Conservation (phyloP, 2,888 invertebrate species). For the Endotricha flammealis region DNA sequence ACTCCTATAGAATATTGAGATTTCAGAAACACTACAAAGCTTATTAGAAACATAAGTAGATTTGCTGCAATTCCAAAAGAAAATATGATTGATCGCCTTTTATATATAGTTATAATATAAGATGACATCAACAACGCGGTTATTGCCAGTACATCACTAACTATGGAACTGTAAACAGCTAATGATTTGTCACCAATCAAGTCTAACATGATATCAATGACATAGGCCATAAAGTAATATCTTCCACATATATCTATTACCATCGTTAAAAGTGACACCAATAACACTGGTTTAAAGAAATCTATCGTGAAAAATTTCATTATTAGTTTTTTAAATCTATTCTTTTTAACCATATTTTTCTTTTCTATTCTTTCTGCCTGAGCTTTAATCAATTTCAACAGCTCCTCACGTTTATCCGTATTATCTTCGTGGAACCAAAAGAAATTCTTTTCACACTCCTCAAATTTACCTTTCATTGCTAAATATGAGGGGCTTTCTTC, state of each 20-base stretch:
- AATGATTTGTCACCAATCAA: conserved; percentile 28
- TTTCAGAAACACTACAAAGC: conserved; percentile 27
- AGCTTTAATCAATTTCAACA: conserved; percentile 25
- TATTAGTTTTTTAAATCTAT: conserved; percentile 11
- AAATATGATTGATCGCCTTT: conserved; percentile 34
- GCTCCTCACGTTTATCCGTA: conserved; percentile 24
- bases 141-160: conserved; percentile 29
- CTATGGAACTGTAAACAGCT: conserved; percentile 34
- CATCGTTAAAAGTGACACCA: conserved; percentile 29
- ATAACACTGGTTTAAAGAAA: conserved; percentile 32
- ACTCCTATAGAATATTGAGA: conserved; percentile 12
- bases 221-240: conserved; percentile 34
- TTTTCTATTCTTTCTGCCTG: conserved; percentile 20
- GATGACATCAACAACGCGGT: conserved; percentile 27
- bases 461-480: conserved; percentile 35
- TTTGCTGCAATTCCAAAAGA: conserved; percentile 25
- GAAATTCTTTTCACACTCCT: conserved; percentile 33
- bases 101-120: conserved; percentile 26
- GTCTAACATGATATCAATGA: conserved; percentile 34
- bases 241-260: conserved; percentile 34
- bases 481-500: conserved; percentile 41
- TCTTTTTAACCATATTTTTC: conserved; percentile 2
- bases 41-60: conserved; percentile 28
- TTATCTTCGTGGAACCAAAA: conserved; percentile 32
- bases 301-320: conserved; percentile 25